Evolutionary conservation across 1,140 invertebrate species (phyloP).

Genomic region (Heliconius melpomene): DNA sequence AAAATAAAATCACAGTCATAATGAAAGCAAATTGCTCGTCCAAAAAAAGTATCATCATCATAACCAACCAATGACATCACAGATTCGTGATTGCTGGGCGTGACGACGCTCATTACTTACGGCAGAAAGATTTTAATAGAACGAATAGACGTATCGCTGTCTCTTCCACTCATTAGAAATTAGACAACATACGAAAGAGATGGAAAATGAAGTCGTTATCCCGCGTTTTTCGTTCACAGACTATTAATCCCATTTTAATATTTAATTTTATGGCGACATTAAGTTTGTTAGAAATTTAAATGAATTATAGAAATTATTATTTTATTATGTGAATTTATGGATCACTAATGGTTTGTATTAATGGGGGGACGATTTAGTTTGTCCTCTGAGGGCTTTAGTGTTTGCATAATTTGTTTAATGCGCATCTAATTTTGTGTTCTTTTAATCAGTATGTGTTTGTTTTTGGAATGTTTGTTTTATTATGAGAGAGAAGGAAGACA

Average conservation of each 20-base stretch:
- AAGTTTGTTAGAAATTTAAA: constrained; percentile 68
- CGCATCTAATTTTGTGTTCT: constrained; percentile 24
- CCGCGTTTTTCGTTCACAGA: constrained; percentile 51
- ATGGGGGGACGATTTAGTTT: constrained; percentile 37
- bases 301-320: constrained; percentile 44
- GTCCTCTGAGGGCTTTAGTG: not conserved
- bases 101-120: constrained; percentile 70
- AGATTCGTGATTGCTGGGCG: constrained; percentile 67
- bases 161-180: constrained; percentile 44
- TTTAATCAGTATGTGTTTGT: constrained; percentile 16
- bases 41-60: constrained; percentile 63
- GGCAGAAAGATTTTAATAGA: constrained; percentile 33
- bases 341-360: constrained; percentile 62
- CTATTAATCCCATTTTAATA: constrained; percentile 61
- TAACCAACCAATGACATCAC: constrained; percentile 62
- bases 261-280: constrained; percentile 75
- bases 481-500: not conserved
- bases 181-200: constrained; percentile 42
- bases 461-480: not conserved
- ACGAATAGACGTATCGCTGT: constrained; percentile 42
- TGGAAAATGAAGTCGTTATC: constrained; percentile 48
- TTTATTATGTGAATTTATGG: constrained; percentile 69
- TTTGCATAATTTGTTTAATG: not conserved
- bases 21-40: constrained; percentile 62
- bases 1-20: constrained; percentile 38